Evolutionary conservation across 2,888 invertebrate genomes (phyloP).

Genomic region (Diadromus collaris): DNA sequence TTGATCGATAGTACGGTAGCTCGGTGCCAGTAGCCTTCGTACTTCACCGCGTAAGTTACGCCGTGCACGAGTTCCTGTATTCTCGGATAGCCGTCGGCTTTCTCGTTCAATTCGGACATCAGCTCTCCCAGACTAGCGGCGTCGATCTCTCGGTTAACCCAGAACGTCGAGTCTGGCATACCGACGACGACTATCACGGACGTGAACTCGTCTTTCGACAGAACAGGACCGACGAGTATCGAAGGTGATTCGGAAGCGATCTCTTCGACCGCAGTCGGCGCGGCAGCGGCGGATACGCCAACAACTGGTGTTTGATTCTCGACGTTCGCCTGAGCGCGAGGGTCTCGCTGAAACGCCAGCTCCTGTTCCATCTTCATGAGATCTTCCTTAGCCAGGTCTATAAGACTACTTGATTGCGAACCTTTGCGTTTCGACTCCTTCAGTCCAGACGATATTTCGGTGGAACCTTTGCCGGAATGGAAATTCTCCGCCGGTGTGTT

Average conservation of each 20-base stretch:
- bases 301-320: background rate
- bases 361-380: slow-evolving; percentile 37
- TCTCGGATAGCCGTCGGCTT: slow-evolving; percentile 26
- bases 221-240: slow-evolving; percentile 48
- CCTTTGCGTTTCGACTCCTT: background rate
- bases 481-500: background rate
- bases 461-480: background rate
- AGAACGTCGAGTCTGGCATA: slow-evolving; percentile 61
- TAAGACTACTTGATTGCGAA: background rate
- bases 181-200: slow-evolving; percentile 61
- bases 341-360: slow-evolving; percentile 17
- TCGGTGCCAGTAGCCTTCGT: slow-evolving; percentile 69
- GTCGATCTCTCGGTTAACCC: slow-evolving; percentile 67
- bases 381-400: background rate
- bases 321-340: background rate
- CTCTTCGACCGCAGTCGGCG: background rate
- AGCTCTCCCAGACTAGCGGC: slow-evolving; percentile 44
- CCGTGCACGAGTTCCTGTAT: slow-evolving; percentile 59
- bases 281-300: background rate
- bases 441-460: background rate
- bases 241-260: slow-evolving; percentile 35
- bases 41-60: slow-evolving; percentile 64
- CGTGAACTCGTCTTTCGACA: slow-evolving; percentile 64
- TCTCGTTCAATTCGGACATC: slow-evolving; percentile 59
- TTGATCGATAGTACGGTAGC: slow-evolving; percentile 61